Percentiles rank a stretch among this genome's conserved stretches.
phyloP scores from a whole-genome alignment of 2,888 invertebrate species.

The Nomada ferruginata region DNA sequence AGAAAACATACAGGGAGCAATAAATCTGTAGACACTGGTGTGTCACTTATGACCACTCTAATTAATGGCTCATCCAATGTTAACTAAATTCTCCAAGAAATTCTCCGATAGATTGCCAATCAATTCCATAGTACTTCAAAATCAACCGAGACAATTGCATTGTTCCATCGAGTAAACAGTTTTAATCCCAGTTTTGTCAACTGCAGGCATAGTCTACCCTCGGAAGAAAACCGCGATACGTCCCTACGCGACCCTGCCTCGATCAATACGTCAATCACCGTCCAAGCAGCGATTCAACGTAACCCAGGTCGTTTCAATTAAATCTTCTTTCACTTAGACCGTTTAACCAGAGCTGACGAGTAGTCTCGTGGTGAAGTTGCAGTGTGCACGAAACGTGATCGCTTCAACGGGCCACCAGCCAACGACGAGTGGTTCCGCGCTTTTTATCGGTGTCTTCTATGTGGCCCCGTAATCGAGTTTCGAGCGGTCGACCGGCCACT shows the following conservation, averaged over 20 bases:
- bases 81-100: no score
- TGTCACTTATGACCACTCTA: no score
- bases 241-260: background rate
- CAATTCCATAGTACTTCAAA: no score
- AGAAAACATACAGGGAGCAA: no score
- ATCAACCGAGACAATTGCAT: no score
- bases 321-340: constrained; percentile 40
- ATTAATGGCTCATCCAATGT: no score
- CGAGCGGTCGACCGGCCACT: background rate
- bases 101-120: no score
- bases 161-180: no score
- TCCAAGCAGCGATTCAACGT: constrained; percentile 9
- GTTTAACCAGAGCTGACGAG: constrained; percentile 12
- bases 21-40: no score
- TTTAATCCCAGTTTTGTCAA: background rate
- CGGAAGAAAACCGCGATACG: background rate
- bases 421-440: background rate
- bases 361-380: constrained; percentile 35
- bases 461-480: constrained; percentile 36
- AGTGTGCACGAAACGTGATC: constrained; percentile 17
- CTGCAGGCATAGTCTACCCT: background rate
- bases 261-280: constrained; percentile 57
- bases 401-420: constrained; percentile 26
- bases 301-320: constrained; percentile 58
- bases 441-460: constrained; percentile 42